Evolutionary conservation across 2,797 vertebrate genomes (phyloP), one percentile per base, ranked within the genome.

Genomic region (Sebastes minor): DNA sequence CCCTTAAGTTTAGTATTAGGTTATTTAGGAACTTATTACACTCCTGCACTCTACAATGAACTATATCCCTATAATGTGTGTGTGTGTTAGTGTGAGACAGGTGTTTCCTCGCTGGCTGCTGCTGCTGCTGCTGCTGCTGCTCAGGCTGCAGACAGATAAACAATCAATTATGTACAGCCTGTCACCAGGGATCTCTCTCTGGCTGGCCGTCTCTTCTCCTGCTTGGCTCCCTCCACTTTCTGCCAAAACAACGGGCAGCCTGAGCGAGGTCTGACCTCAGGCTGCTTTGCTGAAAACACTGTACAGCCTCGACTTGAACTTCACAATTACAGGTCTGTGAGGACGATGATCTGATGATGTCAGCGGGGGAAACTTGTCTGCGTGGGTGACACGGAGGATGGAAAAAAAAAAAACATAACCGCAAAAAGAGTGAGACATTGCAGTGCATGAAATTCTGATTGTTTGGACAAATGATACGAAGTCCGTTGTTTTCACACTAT

Each of bases 151-250:
- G 90, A 92, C 93, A 91, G 94, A 95, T 92, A 95, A 95, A 95
- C 93, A 95, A 95, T 96, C 94, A 95, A 94, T 96, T 94, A 95
- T 95, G 91, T 93, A 94, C 90, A 93, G 91, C 71, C 91, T 89
- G 92, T 94, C 92, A 90, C 68, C 81, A 30, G 91, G 90, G 91
- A 94, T 81, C 80, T 77, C 55, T 76, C 57, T 52, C 53, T 56
- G 61, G 81, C 79, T 64, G 77, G 60, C 71, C 38, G 28, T 65
- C 79, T 80, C 81, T 83, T 68, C 69, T 83, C 73, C 84, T 38
- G 82, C 78, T 86, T 35, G 57, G 83, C 85, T 87, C 78, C 63
- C 76, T 81, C 72, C 72, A 74, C 83, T 77, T 71, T 71, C 85
- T 70, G 82, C 82, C 86, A 85, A 81, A 89, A 90, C 87, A 91